Conservation (phyloP, 2,113 vertebrate species). For the Geococcyx californianus region DNA sequence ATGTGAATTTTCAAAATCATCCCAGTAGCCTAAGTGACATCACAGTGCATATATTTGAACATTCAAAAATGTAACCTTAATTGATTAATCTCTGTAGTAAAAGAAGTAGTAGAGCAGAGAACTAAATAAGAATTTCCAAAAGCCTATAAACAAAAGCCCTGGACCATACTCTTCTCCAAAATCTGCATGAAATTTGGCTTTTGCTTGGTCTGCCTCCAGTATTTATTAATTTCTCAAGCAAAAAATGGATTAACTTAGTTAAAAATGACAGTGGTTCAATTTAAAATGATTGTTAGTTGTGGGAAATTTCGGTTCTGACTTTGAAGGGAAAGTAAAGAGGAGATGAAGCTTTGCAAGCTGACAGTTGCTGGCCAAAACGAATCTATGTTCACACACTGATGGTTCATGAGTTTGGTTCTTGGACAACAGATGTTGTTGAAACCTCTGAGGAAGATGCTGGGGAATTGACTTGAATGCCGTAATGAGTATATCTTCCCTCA, state of each 20-base stretch:
- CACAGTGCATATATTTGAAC: neutral
- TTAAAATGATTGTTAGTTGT: neutral
- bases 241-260: neutral
- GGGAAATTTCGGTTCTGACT: neutral
- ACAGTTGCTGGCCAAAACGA: neutral
- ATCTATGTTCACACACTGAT: neutral
- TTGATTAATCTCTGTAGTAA: neutral
- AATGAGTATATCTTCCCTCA: neutral
- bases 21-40: neutral
- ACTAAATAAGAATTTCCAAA: neutral
- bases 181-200: neutral
- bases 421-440: neutral
- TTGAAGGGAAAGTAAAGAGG: neutral
- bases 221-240: neutral
- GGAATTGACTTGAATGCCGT: conserved; percentile 31
- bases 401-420: neutral
- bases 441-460: neutral
- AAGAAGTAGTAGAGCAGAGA: neutral
- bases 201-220: neutral
- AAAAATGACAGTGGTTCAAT: neutral
- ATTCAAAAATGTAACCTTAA: neutral
- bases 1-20: neutral
- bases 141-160: neutral
- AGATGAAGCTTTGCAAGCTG: conserved; percentile 27
- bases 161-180: neutral